A percentile compares a stretch with the other conserved stretches of the same genome.
phyloP scores from a whole-genome alignment of 1,140 invertebrate species.

The Drosophila hydei region DNA sequence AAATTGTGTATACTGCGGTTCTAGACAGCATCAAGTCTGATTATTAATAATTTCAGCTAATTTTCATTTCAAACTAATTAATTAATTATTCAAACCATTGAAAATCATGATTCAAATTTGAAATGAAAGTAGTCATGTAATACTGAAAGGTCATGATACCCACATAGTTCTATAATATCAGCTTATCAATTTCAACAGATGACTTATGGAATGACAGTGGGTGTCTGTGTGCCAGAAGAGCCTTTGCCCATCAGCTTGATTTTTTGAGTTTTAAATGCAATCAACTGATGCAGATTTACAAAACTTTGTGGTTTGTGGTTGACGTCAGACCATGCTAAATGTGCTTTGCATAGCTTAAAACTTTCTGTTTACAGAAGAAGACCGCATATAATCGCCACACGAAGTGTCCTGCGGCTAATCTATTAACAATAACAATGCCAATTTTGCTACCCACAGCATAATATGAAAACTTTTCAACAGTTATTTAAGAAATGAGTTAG shows the following conservation, averaged over 20 bases:
- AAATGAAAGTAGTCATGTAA: neutral
- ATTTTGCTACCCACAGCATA: slow-evolving; percentile 16
- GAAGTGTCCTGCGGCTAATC: slow-evolving; percentile 37
- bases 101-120: neutral
- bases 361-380: slow-evolving; percentile 27
- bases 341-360: slow-evolving; percentile 9
- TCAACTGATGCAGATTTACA: neutral
- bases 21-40: neutral
- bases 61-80: neutral
- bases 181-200: neutral
- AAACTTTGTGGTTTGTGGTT: neutral
- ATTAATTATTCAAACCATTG: neutral
- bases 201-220: neutral
- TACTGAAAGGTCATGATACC: neutral
- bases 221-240: neutral
- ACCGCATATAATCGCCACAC: slow-evolving; percentile 39
- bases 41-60: neutral
- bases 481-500: neutral
- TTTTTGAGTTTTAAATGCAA: neutral
- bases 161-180: neutral
- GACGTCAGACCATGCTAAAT: neutral
- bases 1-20: neutral
- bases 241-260: neutral
- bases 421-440: slow-evolving; percentile 32
- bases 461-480: slow-evolving; percentile 14